Evolutionary conservation across 2,797 vertebrate genomes (phyloP), one percentile per base, ranked within the genome.

Genomic region (Simalia tracyae): DNA sequence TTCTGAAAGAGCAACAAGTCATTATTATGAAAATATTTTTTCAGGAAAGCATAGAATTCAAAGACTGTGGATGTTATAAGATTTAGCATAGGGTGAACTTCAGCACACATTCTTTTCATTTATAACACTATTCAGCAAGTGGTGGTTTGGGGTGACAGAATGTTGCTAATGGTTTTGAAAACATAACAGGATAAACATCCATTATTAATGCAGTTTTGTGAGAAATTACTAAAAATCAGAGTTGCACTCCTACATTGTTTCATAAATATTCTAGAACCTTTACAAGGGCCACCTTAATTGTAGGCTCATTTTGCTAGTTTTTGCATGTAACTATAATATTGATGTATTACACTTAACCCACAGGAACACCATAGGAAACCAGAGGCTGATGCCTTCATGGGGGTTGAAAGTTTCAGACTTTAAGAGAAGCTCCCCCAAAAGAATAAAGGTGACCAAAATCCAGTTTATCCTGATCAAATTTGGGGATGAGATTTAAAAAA

Each of bases 191-290:
- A 31, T 76, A 92, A 86, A 54, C 42, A 84, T 15, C 57, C 3
- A 81, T 93, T 56, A 91, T 92, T 90, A 86, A 92, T 91, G 88
- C 15, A 81, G 91, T 93, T 93, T 92, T 68, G 90, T 7, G 56
- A 92, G 85, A 61, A 93, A 93, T 92, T 92, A 88, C 91, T 84
- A 84, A 92, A 93, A 24, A 92, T 86, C 68, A 56, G 17, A 76
- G 4, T 56, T 42, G 11, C 2, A 26, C 85, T 66, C 46, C 26
- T 5, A 28, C 86, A 86, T 86, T 61, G 66, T 91, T 93, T 94
- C 87, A 89, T 42, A 91, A 93, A 86, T n/a, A 36, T 17, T 6
- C 10, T 92, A 90, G 88, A 92, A 89, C 11, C 60, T 94, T 92
- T 90, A 54, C 63, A 88, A 93, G 87, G 72, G 72, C 56, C 31